A percentile compares a stretch with the other conserved stretches of the same genome.
phyloP scores from a whole-genome alignment of 2,797 vertebrate genomes.

The Danio kyathit region DNA sequence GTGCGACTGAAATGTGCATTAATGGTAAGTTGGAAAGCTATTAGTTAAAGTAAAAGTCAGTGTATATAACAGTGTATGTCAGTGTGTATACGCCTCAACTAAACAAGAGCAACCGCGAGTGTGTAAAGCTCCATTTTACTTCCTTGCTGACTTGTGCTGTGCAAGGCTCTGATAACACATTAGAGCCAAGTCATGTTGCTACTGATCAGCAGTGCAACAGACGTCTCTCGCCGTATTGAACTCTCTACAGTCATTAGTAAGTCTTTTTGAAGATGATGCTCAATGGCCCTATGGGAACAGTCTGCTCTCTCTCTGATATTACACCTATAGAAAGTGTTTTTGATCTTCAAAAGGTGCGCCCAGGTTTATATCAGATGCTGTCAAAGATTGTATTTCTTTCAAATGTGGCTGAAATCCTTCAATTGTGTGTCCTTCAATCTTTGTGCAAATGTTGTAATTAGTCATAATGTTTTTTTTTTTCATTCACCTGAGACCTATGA shows the following conservation, averaged over 20 bases:
- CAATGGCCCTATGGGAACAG: conserved; percentile 33
- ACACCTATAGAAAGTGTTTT: conserved; percentile 48
- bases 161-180: conserved; percentile 35
- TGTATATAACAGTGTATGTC: no score
- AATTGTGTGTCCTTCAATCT: conserved; percentile 6
- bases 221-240: conserved; percentile 31
- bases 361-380: conserved; percentile 11
- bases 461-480: conserved; percentile 38
- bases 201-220: conserved; percentile 41
- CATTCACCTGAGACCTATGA: neutral
- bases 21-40: no score
- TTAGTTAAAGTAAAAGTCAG: no score
- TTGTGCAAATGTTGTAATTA: conserved; percentile 44
- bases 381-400: conserved; percentile 22
- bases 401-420: conserved; percentile 2
- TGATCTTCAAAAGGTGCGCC: conserved; percentile 41
- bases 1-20: no score
- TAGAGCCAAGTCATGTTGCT: conserved; percentile 44
- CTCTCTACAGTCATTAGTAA: conserved; percentile 55
- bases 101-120: conserved; percentile 18
- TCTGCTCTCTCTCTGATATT: conserved; percentile 40
- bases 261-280: conserved; percentile 60
- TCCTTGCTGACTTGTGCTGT: neutral
- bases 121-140: conserved; percentile 20
- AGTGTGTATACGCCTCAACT: conserved; percentile 2